These are phyloP conservation scores for Bombus fervidus DNA, from an alignment of 1,140 invertebrate species.

Conservation along the genomic window DNA sequence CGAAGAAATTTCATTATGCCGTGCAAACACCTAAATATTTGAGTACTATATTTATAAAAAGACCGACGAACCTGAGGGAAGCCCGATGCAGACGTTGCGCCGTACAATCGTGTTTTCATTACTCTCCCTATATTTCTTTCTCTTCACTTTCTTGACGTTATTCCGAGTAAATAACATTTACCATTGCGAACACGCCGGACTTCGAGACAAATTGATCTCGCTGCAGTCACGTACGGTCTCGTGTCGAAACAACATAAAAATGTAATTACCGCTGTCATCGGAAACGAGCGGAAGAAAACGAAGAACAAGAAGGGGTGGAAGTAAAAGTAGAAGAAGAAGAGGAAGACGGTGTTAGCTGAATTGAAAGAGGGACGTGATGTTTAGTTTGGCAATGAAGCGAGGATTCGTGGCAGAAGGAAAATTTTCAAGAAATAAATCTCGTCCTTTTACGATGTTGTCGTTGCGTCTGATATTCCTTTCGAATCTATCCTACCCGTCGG, in stretches of 20 bases:
- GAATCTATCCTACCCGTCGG: neutral
- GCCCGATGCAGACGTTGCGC: slow-evolving; percentile 32
- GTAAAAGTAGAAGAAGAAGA: neutral
- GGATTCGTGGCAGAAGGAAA: slow-evolving; percentile 17
- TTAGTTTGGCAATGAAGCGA: slow-evolving; percentile 65
- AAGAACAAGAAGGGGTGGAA: neutral
- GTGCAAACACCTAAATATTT: slow-evolving; percentile 16
- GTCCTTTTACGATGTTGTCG: slow-evolving; percentile 34
- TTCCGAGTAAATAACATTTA: slow-evolving; percentile 71
- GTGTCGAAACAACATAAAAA: slow-evolving; percentile 72
- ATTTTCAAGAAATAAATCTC: slow-evolving; percentile 53
- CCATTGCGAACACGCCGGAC: slow-evolving; percentile 68
- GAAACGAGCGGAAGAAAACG: slow-evolving; percentile 52
- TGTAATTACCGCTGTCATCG: slow-evolving; percentile 73
- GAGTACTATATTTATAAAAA: slow-evolving; percentile 8
- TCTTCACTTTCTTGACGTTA: slow-evolving; percentile 60
- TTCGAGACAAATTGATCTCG: slow-evolving; percentile 71
- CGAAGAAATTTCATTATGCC: neutral
- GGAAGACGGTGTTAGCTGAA: slow-evolving; percentile 30
- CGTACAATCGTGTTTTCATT: slow-evolving; percentile 56
- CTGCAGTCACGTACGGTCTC: slow-evolving; percentile 67
- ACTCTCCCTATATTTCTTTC: slow-evolving; percentile 39
- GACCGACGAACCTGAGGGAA: neutral
- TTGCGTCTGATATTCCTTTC: slow-evolving; percentile 43
- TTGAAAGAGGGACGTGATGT: slow-evolving; percentile 65